Evolutionary conservation across 2,113 vertebrate species (phyloP).

Genomic region (Pseudopodoces humilis): DNA sequence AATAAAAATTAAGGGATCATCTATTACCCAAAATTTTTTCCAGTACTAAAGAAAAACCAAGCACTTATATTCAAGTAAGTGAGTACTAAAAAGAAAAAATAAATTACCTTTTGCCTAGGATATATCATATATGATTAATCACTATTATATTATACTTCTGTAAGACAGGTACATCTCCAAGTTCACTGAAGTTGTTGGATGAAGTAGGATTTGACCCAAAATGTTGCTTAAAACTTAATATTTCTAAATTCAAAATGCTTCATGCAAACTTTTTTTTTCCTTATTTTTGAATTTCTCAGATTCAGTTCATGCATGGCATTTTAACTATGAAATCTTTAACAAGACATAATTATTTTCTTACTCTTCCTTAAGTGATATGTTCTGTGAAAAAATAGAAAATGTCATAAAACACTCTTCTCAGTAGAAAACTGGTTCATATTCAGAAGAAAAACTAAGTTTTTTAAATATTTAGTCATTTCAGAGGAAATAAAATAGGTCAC

Average conservation of each 20-base stretch:
- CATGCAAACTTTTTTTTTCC: not conserved
- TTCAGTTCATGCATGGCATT: not conserved
- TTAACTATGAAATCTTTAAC: not conserved
- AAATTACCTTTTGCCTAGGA: not conserved
- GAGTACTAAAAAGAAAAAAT: rapidly evolving
- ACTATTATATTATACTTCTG: not conserved
- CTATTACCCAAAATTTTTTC: not conserved
- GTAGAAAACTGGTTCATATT: not conserved
- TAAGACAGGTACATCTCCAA: not conserved
- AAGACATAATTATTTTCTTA: not conserved
- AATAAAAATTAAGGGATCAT: not conserved
- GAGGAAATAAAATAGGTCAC: not conserved
- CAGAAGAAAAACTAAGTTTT: not conserved
- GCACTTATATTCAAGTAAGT: not conserved
- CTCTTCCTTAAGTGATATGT: not conserved
- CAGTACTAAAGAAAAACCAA: not conserved
- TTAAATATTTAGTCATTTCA: not conserved
- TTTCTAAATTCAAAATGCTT: not conserved
- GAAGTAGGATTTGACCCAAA: not conserved
- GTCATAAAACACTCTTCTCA: not conserved
- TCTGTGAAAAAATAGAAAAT: not conserved
- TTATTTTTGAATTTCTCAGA: not conserved
- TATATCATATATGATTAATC: not conserved
- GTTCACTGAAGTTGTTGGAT: not conserved
- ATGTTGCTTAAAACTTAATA: not conserved